Conservation (phyloP, 2,113 vertebrate genomes). For the Nettapus auritus region DNA sequence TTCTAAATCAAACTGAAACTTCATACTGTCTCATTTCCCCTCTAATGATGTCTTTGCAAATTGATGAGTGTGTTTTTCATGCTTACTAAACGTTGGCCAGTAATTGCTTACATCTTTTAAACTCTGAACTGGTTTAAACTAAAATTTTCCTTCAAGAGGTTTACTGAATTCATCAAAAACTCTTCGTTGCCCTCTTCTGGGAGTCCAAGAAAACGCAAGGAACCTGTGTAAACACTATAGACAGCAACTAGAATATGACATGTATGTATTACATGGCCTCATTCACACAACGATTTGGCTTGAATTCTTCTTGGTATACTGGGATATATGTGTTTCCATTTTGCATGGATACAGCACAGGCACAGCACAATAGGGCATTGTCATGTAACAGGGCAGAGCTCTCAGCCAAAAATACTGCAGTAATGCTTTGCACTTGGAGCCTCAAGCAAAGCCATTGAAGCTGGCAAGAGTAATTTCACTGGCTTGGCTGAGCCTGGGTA, state of each 20-base stretch:
- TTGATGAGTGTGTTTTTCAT: conserved; percentile 30
- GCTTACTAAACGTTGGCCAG: conserved; percentile 36
- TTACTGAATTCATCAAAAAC: conserved; percentile 26
- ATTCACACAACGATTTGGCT: accelerated
- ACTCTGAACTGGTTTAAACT: conserved; percentile 15
- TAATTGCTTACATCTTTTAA: conserved; percentile 37
- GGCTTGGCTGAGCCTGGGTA: not conserved
- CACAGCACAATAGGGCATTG: not conserved
- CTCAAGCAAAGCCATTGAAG: not conserved
- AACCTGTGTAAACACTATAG: not conserved
- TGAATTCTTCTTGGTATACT: not conserved
- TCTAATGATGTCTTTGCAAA: conserved; percentile 49
- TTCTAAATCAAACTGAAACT: conserved; percentile 48
- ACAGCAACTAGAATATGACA: not conserved
- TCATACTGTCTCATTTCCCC: conserved; percentile 26
- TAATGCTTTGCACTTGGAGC: not conserved
- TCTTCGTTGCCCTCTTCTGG: conserved; percentile 76
- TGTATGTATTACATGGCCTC: not conserved
- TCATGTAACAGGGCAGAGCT: accelerated
- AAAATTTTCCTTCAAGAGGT: not conserved
- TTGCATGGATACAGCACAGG: not conserved
- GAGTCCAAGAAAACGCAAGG: not conserved
- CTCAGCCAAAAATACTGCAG: not conserved
- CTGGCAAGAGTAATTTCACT: not conserved
- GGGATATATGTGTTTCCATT: not conserved